Conservation (phyloP, 2,113 vertebrate genomes). For the Hemicordylus capensis region DNA sequence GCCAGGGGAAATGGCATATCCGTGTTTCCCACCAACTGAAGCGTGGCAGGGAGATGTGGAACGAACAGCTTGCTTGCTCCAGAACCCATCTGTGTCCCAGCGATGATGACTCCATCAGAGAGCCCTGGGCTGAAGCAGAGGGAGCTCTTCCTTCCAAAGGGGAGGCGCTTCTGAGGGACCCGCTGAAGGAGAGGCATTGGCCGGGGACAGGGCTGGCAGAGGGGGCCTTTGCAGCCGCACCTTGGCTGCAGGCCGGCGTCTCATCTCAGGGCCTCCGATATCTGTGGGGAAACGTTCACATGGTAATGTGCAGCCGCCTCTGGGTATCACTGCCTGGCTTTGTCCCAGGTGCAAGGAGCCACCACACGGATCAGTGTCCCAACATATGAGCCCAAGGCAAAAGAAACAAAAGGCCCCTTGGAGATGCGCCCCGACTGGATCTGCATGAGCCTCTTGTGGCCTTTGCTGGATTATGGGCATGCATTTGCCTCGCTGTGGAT, state of each 20-base stretch:
- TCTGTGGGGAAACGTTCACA: not conserved
- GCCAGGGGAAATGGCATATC: not conserved
- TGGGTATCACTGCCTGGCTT: not conserved
- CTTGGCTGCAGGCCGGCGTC: not conserved
- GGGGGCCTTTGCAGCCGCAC: not conserved
- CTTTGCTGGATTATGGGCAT: too few species aligned
- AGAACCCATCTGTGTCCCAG: slow-evolving; percentile 7
- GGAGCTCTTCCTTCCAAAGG: rapidly evolving
- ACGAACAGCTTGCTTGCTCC: rapidly evolving
- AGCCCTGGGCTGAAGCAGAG: slow-evolving; percentile 3
- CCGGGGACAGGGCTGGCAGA: not conserved
- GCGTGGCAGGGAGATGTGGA: not conserved
- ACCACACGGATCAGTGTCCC: not conserved
- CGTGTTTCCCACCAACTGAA: rapidly evolving
- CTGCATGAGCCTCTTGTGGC: rapidly evolving
- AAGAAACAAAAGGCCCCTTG: too few species aligned
- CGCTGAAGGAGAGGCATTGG: not conserved
- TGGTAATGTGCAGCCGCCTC: too few species aligned
- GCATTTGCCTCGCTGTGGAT: too few species aligned
- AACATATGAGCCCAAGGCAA: not conserved
- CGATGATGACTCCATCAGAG: not conserved
- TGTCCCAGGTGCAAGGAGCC: not conserved
- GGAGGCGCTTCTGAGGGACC: rapidly evolving
- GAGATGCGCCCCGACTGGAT: too few species aligned
- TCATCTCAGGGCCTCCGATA: not conserved